Evolutionary conservation across 1,140 invertebrate species (phyloP), one percentile per base, ranked within the genome.

Genomic region (Hylaeus anthracinus): DNA sequence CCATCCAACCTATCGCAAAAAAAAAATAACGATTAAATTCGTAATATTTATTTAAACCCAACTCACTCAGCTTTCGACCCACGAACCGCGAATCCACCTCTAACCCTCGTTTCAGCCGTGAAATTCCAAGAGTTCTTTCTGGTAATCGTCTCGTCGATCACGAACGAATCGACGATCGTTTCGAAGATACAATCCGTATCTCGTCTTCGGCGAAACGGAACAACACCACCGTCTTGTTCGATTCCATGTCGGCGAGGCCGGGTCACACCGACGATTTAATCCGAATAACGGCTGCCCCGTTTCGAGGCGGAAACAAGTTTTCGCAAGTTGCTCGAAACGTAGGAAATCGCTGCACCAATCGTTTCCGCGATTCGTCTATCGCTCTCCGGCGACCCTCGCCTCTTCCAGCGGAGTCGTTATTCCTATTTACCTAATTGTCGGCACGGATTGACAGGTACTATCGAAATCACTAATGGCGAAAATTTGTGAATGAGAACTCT

Each of bases 291-390:
- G 63, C 58, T 71, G 63, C 1, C 14, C 41, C 55, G 63, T 72
- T 72, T 73, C 76, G 70, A 72, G 37, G 26, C 65, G 71, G 77
- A 83, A 83, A 70, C 70, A 70, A 83, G 81, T 83, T 80, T 65
- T 70, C 77, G 53, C 77, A 48, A 83, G 65, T 83, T 80, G 45
- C 43, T 58, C 81, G 61, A 55, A 71, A 61, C 48, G 64, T 45
- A 58, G 81, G 71, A 67, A 83, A 80, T 80, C 65, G 71, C 2
- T 51, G 71, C 48, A 58, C 14, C 37, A 41, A 53, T 58, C 69
- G 76, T 43, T 82, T 15, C 37, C 56, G 14, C 1, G 45, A 15
- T 14, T 43, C 37, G 14, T 45, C 48, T 5, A 2, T 51, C 51
- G 51, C 6, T 37, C 26, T 14, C 12, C 45, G 2, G 8, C 26